Evolutionary conservation across 1,140 invertebrate species (phyloP).

Genomic region (Carposina sasakii): DNA sequence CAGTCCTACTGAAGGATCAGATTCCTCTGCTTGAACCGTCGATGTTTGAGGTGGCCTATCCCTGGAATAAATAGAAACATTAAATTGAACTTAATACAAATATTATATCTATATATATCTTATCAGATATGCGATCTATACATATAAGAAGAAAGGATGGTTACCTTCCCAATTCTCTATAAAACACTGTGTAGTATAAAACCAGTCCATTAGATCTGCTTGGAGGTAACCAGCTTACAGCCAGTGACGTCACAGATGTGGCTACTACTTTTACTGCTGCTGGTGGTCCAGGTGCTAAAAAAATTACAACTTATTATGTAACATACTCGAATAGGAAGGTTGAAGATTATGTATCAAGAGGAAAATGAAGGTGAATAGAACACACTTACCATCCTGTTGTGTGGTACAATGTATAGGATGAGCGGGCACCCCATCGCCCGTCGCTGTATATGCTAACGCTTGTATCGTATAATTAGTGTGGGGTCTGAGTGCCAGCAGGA

Average conservation of each 20-base stretch:
- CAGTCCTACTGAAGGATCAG: constrained; percentile 41
- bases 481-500: constrained; percentile 81
- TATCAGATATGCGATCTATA: too few relatives aligned
- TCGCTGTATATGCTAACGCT: constrained; percentile 87
- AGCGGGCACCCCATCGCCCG: constrained; percentile 87
- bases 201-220: constrained; percentile 85
- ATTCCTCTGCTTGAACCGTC: constrained; percentile 56
- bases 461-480: constrained; percentile 89
- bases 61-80: constrained; percentile 24
- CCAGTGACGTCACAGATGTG: constrained; percentile 82
- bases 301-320: too few relatives aligned
- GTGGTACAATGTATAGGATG: constrained; percentile 85
- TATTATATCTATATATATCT: too few relatives aligned
- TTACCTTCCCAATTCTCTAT: constrained; percentile 75
- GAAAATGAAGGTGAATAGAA: background rate
- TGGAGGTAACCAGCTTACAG: constrained; percentile 89
- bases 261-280: constrained; percentile 87
- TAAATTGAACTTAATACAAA: background rate
- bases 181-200: constrained; percentile 88
- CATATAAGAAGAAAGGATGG: constrained; percentile 5
- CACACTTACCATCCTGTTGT: constrained; percentile 81
- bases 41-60: constrained; percentile 56
- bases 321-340: too few relatives aligned
- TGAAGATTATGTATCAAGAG: background rate
- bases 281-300: constrained; percentile 84